phyloP scores from a whole-genome alignment of 2,113 vertebrate species.

The Astatotilapia flaviijosephi region DNA sequence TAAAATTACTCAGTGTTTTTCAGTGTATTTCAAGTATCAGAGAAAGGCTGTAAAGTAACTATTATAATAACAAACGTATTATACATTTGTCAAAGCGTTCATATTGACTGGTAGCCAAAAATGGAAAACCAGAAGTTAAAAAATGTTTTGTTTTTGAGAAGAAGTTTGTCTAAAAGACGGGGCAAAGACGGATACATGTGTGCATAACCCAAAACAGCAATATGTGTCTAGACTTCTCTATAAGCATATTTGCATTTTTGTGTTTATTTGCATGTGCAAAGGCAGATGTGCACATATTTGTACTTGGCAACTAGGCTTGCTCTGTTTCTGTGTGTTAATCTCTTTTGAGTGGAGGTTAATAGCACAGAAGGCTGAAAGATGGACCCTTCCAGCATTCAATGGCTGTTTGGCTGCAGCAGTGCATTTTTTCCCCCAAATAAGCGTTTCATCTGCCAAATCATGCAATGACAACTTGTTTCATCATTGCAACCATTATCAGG shows the following conservation, averaged over 20 bases:
- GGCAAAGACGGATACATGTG: background rate
- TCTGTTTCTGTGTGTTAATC: conserved; percentile 18
- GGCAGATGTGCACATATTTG: background rate
- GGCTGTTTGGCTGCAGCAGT: conserved; percentile 31
- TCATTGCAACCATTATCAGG: background rate
- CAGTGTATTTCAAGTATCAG: background rate
- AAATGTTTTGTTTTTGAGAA: background rate
- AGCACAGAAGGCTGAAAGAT: conserved; percentile 23
- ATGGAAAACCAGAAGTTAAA: background rate
- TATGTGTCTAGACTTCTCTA: background rate
- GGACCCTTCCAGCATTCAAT: conserved; percentile 20
- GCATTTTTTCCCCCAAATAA: conserved; percentile 15
- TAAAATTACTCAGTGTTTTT: background rate
- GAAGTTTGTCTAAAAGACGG: background rate
- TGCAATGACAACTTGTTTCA: conserved; percentile 24
- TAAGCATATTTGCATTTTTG: background rate
- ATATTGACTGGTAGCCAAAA: background rate
- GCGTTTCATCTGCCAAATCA: background rate
- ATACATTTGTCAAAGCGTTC: background rate
- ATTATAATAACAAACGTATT: background rate
- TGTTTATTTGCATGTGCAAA: background rate
- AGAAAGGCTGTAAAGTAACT: background rate
- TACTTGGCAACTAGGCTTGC: background rate
- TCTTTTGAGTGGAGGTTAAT: conserved; percentile 32
- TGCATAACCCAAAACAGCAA: background rate